Percentiles rank a stretch among this genome's conserved stretches.
These are phyloP conservation scores for Phoenicopterus ruber DNA, from an alignment of 2,113 vertebrate species.

Conservation along the genomic window DNA sequence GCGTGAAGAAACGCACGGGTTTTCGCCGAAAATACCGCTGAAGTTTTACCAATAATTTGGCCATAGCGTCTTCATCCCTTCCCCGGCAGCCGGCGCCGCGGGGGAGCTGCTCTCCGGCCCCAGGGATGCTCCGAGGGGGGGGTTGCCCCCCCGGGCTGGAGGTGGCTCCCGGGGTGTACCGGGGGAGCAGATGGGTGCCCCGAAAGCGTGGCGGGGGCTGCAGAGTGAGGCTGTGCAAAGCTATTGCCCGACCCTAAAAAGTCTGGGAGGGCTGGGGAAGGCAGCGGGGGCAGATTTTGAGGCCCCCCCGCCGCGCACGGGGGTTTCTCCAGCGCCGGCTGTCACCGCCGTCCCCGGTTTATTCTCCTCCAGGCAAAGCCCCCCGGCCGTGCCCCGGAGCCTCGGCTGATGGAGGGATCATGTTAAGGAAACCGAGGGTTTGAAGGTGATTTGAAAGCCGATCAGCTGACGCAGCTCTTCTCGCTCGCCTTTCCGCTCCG, in stretches of 20 bases:
- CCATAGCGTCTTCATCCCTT: constrained; percentile 83
- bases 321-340: neutral
- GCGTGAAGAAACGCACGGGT: constrained; percentile 89
- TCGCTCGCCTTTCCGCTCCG: constrained; percentile 52
- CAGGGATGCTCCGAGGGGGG: neutral
- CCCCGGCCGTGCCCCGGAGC: constrained; percentile 21
- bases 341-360: neutral
- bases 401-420: constrained; percentile 23
- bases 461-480: constrained; percentile 68
- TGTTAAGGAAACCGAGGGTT: constrained; percentile 67
- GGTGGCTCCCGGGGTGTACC: neutral
- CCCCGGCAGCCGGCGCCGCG: neutral
- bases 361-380: constrained; percentile 15
- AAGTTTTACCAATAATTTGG: constrained; percentile 88
- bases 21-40: constrained; percentile 91
- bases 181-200: fast-evolving
- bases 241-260: neutral
- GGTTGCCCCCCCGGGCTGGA: neutral
- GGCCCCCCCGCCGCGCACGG: neutral
- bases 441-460: constrained; percentile 74
- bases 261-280: neutral
- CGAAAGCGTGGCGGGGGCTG: neutral
- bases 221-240: neutral
- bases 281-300: neutral
- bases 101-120: neutral